A percentile compares a stretch with the other conserved stretches of the same genome.
Evolutionary conservation across 2,888 invertebrate species (phyloP).

Genomic region (Sphaerophoria rueppellii): DNA sequence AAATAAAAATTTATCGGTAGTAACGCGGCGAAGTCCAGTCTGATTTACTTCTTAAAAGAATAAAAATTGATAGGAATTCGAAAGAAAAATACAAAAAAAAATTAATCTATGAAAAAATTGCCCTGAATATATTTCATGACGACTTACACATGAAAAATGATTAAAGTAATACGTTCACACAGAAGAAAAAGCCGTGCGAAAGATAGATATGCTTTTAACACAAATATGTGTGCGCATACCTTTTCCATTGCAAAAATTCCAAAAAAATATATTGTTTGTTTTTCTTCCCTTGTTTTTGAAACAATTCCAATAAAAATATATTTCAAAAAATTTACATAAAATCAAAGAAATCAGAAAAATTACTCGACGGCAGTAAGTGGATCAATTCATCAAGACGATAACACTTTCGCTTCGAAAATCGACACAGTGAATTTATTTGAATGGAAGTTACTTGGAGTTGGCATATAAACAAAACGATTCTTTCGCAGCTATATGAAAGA

Average conservation of each 20-base stretch:
- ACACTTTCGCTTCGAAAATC: background rate
- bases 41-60: constrained; percentile 68
- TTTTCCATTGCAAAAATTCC: constrained; percentile 59
- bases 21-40: constrained; percentile 55
- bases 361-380: background rate
- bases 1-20: constrained; percentile 45
- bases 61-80: constrained; percentile 66
- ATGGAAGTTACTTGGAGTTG: background rate
- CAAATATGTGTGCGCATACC: constrained; percentile 71
- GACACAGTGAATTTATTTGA: background rate
- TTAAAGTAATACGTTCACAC: constrained; percentile 68
- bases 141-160: constrained; percentile 69
- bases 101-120: constrained; percentile 66
- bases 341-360: too few species aligned
- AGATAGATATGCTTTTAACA: constrained; percentile 65
- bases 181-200: constrained; percentile 53
- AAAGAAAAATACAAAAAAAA: constrained; percentile 36
- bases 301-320: too few species aligned
- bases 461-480: background rate
- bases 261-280: constrained; percentile 10
- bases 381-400: background rate
- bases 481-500: background rate
- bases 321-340: too few species aligned
- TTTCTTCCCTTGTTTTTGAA: too few species aligned
- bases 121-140: constrained; percentile 72